Evolutionary conservation across 2,888 invertebrate genomes (phyloP).

Genomic region (Trissoscelio sp.): DNA sequence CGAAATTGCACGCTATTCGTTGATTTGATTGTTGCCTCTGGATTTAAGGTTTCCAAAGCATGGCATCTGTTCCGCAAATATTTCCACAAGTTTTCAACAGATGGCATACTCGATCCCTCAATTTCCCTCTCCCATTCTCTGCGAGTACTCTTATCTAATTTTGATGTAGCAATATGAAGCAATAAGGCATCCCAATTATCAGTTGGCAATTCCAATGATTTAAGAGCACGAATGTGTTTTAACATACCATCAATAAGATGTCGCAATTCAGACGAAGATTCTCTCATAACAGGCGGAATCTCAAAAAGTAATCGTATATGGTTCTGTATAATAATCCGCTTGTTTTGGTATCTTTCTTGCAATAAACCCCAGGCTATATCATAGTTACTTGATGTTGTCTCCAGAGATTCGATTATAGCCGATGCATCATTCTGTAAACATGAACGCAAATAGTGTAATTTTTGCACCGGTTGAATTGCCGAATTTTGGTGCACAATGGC

Average conservation of each 20-base stretch:
- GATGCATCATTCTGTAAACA: constrained; percentile 14
- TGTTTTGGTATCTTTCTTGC: neutral
- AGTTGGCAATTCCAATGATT: neutral
- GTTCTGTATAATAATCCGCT: constrained; percentile 22
- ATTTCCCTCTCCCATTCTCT: constrained; percentile 23
- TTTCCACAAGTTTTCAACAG: constrained; percentile 2
- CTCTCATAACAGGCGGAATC: constrained; percentile 22
- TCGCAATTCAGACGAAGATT: neutral
- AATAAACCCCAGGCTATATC: constrained; percentile 14
- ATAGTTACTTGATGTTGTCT: constrained; percentile 19
- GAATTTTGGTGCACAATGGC: constrained; percentile 15
- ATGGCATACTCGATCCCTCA: constrained; percentile 3
- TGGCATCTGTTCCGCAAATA: constrained; percentile 33
- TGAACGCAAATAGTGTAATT: constrained; percentile 17
- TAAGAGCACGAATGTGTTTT: neutral
- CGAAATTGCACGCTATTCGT: neutral
- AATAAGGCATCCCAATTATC: constrained; percentile 6
- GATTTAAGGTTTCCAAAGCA: constrained; percentile 3
- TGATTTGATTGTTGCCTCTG: neutral
- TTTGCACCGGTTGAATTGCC: constrained; percentile 13
- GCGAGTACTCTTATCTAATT: neutral
- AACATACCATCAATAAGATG: neutral
- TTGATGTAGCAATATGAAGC: neutral
- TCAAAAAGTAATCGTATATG: constrained; percentile 47
- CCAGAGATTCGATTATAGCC: constrained; percentile 15